These are phyloP conservation scores for Coptodon rendalli DNA, from an alignment of 2,113 vertebrate genomes.

Conservation along the genomic window DNA sequence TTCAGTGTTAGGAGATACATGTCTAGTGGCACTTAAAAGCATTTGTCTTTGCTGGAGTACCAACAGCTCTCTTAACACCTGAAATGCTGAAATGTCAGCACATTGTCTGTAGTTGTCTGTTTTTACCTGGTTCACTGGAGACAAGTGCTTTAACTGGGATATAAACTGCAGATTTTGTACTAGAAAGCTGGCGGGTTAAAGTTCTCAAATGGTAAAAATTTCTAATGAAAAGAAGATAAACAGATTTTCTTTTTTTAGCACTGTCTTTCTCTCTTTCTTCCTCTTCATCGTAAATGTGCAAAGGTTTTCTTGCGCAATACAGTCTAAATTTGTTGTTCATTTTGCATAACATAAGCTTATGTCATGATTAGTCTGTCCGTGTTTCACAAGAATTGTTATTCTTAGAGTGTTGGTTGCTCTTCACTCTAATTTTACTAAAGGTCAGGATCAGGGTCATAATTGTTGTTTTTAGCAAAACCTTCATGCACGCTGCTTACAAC, in stretches of 20 bases:
- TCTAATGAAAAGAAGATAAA: neutral
- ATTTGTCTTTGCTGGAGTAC: neutral
- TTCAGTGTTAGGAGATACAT: neutral
- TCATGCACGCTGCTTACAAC: neutral
- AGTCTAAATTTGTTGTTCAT: neutral
- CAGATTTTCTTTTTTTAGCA: neutral
- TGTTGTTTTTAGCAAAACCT: neutral
- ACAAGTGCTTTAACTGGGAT: neutral
- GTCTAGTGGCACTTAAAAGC: neutral
- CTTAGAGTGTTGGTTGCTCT: neutral
- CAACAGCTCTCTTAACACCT: neutral
- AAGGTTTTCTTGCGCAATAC: neutral
- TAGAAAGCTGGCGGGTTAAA: neutral
- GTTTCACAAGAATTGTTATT: neutral
- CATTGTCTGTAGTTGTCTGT: neutral
- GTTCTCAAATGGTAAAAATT: neutral
- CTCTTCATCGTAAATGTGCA: neutral
- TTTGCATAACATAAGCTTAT: neutral
- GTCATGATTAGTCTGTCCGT: neutral
- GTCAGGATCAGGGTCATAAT: neutral
- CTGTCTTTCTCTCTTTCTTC: neutral
- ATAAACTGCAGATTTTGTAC: neutral
- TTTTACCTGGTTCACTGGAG: neutral
- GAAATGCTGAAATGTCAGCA: neutral
- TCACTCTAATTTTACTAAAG: neutral